Base-by-base conservation (phyloP, 2,113 vertebrate species). In the Eudyptes chrysolophus region DNA sequence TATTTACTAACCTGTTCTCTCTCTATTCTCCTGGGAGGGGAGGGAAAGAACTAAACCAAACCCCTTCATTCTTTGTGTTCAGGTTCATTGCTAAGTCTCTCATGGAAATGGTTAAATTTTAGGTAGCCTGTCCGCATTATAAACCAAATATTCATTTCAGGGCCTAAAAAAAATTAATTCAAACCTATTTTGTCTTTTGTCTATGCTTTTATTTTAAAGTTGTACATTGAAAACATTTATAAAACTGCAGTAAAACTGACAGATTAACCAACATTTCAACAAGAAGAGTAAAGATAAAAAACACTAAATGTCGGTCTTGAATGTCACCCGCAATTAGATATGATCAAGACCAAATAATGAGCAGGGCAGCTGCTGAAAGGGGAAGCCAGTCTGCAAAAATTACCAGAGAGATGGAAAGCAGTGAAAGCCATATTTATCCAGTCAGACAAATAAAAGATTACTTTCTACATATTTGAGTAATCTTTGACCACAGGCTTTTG, bases 341-440 rank as follows among this genome's bases (percentile, higher is more conserved):
- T 36, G 94, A 96, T 92, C 96, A 95, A 97, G 93, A 95, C 94
- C 92, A 96, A 97, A 95, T 94, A 96, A 96, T 62, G 80, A 97
- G 62, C 89, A 97, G 95, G 94, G 87, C 94, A 84, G 83, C 77
- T 69, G 95, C 92, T 94, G 87, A 83, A 90, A 93, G 85, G 77
- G 85, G 79, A 95, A 97, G 87, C 75, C 84, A 95, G 92, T 86
- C 86, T 79, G 69, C 66, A 96, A 55, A 84, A 96, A 89, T 70
- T 69, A 88, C 96, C 70, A 72, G 40, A 96, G 94, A 90, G 68
- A 96, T 84, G 71, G 57, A 77, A 97, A 89, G 48, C 76, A 90
- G 30, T 32, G 95, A 97, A 93, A 90, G 68, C 51, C 34, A 10
- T 64, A 81, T 83, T 95, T 93, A 92, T 51, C 52, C 86, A 84